phyloP scores from a whole-genome alignment of 2,888 invertebrate genomes.

The Argyresthia albistria region DNA sequence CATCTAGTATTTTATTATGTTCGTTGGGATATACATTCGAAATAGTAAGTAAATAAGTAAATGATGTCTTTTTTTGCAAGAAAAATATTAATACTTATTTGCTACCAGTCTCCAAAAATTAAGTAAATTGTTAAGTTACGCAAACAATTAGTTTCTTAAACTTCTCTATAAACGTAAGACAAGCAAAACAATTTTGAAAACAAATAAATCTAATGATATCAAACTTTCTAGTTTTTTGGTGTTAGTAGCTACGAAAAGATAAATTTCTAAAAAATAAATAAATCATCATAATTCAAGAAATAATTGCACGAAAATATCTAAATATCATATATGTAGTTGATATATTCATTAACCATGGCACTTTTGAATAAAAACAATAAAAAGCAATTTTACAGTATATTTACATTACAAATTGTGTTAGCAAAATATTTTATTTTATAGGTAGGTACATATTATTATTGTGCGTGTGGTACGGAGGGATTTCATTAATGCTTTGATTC shows the following conservation, averaged over 20 bases:
- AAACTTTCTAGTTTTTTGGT: slow-evolving; percentile 51
- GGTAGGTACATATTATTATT: slow-evolving; percentile 18
- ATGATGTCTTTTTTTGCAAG: too few relatives aligned
- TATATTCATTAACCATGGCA: slow-evolving; percentile 32
- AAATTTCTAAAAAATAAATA: slow-evolving; percentile 39
- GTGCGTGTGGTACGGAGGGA: slow-evolving; percentile 18
- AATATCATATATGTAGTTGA: slow-evolving; percentile 11
- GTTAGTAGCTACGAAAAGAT: slow-evolving; percentile 62
- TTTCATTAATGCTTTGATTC: background rate
- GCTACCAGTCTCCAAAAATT: slow-evolving; percentile 46
- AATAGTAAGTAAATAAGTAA: too few relatives aligned
- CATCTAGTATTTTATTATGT: too few relatives aligned
- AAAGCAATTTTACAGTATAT: slow-evolving; percentile 15
- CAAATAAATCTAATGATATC: background rate
- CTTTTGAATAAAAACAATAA: slow-evolving; percentile 38
- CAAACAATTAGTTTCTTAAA: background rate
- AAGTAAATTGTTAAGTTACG: slow-evolving; percentile 18
- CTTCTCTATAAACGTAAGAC: background rate
- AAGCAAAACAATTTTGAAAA: background rate
- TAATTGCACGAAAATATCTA: slow-evolving; percentile 44
- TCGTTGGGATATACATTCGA: too few relatives aligned
- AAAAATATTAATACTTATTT: slow-evolving; percentile 16
- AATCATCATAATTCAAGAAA: slow-evolving; percentile 42
- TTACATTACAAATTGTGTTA: slow-evolving; percentile 11
- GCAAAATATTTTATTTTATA: slow-evolving; percentile 13